Conservation (phyloP, 1,140 invertebrate genomes). For the Theocolax elegans region DNA sequence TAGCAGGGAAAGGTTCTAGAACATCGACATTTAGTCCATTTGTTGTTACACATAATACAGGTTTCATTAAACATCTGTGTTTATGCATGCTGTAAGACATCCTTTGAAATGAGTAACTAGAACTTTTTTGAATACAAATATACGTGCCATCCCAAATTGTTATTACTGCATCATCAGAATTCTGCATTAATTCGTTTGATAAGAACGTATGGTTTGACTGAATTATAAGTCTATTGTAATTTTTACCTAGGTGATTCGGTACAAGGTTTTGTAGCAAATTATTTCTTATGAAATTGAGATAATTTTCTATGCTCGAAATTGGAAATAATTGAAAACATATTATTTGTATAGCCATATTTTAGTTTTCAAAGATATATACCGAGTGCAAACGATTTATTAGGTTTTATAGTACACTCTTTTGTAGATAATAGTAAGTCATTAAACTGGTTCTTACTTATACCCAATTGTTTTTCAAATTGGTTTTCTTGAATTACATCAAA, state of each 20-base stretch:
- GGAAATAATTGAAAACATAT: not conserved
- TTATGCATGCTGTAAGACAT: constrained; percentile 6
- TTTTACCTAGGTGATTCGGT: not conserved
- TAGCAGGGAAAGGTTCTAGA: too few species aligned
- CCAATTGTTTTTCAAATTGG: too few species aligned
- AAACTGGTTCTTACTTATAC: too few species aligned
- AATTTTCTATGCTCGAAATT: not conserved
- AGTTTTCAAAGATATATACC: not conserved
- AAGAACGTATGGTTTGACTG: not conserved
- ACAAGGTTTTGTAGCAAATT: not conserved
- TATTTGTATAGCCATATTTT: not conserved
- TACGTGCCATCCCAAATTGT: not conserved
- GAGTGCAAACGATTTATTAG: not conserved
- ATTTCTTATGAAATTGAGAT: not conserved
- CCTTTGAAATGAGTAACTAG: not conserved
- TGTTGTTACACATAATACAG: too few species aligned
- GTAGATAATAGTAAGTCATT: not conserved
- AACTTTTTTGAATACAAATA: not conserved
- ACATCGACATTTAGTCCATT: too few species aligned
- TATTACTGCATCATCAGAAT: not conserved
- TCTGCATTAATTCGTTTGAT: not conserved
- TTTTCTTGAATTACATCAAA: too few species aligned
- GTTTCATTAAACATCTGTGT: too few species aligned
- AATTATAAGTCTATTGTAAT: not conserved
- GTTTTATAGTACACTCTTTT: too few species aligned